These are phyloP conservation scores for Bimastos eiseni DNA, from an alignment of 2,888 invertebrate genomes.

Conservation along the genomic window DNA sequence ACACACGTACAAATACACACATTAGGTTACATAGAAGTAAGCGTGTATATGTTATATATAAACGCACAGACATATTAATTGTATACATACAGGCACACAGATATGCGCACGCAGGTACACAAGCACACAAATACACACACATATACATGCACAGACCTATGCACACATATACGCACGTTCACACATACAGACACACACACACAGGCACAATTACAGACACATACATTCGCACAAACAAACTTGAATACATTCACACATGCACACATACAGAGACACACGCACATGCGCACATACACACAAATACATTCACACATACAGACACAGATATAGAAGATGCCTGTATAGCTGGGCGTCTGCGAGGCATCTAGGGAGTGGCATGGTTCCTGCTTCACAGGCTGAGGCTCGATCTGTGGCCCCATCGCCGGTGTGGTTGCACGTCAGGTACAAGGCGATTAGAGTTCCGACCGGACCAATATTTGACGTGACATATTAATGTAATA, in stretches of 20 bases:
- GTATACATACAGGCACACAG: not conserved
- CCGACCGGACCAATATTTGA: not conserved
- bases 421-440: not conserved
- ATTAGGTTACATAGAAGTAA: not conserved
- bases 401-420: not conserved
- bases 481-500: no score
- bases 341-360: not conserved
- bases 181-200: not conserved
- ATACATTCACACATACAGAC: not conserved
- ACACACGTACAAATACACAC: not conserved
- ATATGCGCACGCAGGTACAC: not conserved
- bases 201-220: not conserved
- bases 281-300: not conserved
- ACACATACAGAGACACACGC: no score
- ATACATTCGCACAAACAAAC: no score
- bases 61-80: not conserved
- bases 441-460: not conserved
- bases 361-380: not conserved
- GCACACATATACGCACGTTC: not conserved
- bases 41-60: not conserved
- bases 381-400: not conserved
- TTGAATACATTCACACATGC: not conserved
- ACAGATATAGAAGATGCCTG: no score
- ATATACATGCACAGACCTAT: no score
- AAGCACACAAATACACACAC: not conserved